phyloP scores from a whole-genome alignment of 2,888 invertebrate species.

The Limnephilus marmoratus region DNA sequence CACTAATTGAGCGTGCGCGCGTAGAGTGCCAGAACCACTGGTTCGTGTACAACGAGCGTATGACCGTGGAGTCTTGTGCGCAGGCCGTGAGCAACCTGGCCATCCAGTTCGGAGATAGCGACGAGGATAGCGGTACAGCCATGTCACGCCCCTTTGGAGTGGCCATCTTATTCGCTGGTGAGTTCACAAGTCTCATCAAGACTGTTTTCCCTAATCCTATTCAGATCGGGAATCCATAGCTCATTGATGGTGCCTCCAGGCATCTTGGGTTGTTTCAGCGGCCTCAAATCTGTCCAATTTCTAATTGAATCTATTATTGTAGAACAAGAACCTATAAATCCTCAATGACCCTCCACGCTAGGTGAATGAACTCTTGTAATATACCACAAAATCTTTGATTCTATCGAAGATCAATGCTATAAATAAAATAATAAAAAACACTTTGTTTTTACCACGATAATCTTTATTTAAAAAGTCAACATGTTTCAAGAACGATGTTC shows the following conservation, averaged over 20 bases:
- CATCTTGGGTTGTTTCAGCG: not conserved
- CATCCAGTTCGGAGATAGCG: conserved; percentile 99
- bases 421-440: too few relatives aligned
- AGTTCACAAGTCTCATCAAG: conserved; percentile 62
- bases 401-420: too few relatives aligned
- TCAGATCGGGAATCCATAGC: not conserved
- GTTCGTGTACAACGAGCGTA: conserved; percentile 97
- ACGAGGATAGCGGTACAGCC: conserved; percentile 94
- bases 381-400: too few relatives aligned
- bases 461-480: too few relatives aligned
- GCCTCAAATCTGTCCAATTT: too few relatives aligned
- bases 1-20: conserved; percentile 94
- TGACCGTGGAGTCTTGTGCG: conserved; percentile 98
- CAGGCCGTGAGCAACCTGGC: conserved; percentile 99
- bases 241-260: not conserved
- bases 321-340: not conserved
- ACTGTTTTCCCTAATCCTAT: not conserved
- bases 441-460: too few relatives aligned
- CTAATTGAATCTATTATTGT: too few relatives aligned
- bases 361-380: too few relatives aligned
- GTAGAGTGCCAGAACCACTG: conserved; percentile 99
- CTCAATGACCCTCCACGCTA: not conserved
- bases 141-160: conserved; percentile 99
- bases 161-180: conserved; percentile 96
- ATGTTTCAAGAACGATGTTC: too few relatives aligned